Conservation (phyloP, 2,113 vertebrate genomes). For the Aramus guarauna region DNA sequence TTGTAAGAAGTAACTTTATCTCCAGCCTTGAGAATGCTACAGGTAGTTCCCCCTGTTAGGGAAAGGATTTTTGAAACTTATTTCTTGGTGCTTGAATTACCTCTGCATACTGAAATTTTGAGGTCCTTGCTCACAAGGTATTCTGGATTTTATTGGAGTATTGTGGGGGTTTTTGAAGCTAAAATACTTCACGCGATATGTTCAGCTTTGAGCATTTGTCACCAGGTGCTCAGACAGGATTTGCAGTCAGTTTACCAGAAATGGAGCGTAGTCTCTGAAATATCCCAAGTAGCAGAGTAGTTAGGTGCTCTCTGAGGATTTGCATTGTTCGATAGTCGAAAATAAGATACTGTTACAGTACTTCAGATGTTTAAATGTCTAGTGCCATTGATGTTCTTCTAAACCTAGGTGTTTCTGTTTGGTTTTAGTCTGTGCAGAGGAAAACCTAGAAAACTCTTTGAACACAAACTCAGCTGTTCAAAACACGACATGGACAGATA, state of each 20-base stretch:
- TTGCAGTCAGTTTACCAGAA: neutral
- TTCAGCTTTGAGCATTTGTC: neutral
- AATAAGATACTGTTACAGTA: neutral
- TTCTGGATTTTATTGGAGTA: neutral
- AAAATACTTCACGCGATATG: neutral
- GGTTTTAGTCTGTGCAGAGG: neutral
- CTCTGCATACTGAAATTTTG: neutral
- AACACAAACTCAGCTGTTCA: neutral
- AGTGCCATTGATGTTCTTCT: neutral
- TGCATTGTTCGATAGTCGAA: neutral
- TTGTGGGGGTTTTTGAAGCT: neutral
- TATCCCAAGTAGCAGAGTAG: neutral
- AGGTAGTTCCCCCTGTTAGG: neutral
- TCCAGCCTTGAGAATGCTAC: neutral
- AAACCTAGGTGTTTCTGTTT: neutral
- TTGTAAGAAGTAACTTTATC: neutral
- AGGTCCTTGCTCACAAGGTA: neutral
- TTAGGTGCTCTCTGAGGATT: neutral
- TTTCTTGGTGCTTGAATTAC: neutral
- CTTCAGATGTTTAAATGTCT: neutral
- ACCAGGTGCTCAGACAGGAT: neutral
- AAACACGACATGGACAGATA: neutral
- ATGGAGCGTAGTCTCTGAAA: neutral
- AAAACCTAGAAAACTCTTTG: neutral
- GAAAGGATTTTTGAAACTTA: neutral